A percentile compares a stretch with the other conserved stretches of the same genome.
These are phyloP conservation scores for Oostethus manadensis DNA, from an alignment of 2,113 vertebrate species.

Conservation along the genomic window DNA sequence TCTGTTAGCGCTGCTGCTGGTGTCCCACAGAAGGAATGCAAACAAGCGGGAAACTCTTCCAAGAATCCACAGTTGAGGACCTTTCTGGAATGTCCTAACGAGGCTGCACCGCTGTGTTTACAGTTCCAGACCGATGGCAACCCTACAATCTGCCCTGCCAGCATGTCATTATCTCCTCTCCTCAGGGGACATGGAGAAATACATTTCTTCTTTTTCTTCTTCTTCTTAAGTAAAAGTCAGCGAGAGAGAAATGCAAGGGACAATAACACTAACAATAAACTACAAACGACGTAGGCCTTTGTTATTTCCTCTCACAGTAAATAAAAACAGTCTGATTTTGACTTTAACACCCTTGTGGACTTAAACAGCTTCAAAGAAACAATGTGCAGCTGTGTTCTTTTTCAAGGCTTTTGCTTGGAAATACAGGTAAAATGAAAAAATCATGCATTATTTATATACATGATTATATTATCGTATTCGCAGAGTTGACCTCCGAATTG, in stretches of 20 bases:
- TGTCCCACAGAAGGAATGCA: conserved; percentile 61
- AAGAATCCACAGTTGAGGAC: conserved; percentile 67
- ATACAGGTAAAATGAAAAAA: too few relatives aligned
- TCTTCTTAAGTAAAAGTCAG: conserved; percentile 32
- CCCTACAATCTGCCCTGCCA: conserved; percentile 64
- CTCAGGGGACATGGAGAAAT: conserved; percentile 38
- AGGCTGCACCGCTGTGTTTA: conserved; percentile 61
- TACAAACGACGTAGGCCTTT: too few relatives aligned
- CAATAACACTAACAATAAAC: conserved; percentile 3
- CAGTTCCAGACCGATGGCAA: conserved; percentile 63
- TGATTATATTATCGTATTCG: too few relatives aligned
- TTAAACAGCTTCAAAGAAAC: too few relatives aligned
- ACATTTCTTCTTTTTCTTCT: conserved; percentile 33
- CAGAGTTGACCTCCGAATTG: too few relatives aligned
- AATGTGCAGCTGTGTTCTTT: too few relatives aligned
- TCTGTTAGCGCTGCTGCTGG: conserved; percentile 35
- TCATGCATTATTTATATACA: too few relatives aligned
- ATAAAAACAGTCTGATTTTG: too few relatives aligned
- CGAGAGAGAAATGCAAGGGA: too few relatives aligned
- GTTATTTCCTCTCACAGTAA: too few relatives aligned
- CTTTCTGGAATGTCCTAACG: conserved; percentile 70
- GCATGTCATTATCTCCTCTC: conserved; percentile 65
- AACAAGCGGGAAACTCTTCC: conserved; percentile 56
- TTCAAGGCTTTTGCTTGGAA: too few relatives aligned
- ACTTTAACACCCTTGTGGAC: too few relatives aligned